Conservation (phyloP, 2,113 vertebrate species). For the Phyllostomus discolor region DNA sequence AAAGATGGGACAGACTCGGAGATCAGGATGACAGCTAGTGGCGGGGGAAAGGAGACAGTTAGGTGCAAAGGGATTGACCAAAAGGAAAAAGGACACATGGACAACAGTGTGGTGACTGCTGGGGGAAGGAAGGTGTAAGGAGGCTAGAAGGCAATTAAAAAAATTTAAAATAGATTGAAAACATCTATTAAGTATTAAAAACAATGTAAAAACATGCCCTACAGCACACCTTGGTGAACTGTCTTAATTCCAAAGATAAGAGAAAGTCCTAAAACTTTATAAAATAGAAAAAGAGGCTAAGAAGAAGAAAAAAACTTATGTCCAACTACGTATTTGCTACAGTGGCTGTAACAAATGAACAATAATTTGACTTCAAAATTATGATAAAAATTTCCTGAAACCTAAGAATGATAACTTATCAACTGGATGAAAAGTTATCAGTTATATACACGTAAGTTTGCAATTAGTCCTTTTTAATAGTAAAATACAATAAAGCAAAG, state of each 20-base stretch:
- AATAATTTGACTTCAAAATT: background rate
- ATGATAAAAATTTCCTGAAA: background rate
- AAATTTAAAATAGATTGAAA: background rate
- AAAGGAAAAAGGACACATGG: no score
- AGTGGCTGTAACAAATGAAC: background rate
- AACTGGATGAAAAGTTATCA: background rate
- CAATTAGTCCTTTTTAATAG: background rate
- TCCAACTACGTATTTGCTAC: background rate
- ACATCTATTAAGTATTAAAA: background rate
- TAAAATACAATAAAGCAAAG: no score
- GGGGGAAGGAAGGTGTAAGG: no score
- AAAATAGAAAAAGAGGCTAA: background rate
- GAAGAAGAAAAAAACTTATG: background rate
- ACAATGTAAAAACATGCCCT: background rate
- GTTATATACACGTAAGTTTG: background rate
- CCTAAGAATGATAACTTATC: background rate
- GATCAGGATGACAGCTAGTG: no score
- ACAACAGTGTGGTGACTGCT: no score
- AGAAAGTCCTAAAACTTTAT: background rate
- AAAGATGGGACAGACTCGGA: no score
- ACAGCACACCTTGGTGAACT: background rate
- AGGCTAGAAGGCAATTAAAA: no score
- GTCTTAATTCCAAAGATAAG: background rate
- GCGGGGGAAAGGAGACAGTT: no score
- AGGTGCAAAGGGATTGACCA: no score